Evolutionary conservation across 1,140 invertebrate species (phyloP), one percentile per base, ranked within the genome.

Genomic region (Drosophila ercepeae): DNA sequence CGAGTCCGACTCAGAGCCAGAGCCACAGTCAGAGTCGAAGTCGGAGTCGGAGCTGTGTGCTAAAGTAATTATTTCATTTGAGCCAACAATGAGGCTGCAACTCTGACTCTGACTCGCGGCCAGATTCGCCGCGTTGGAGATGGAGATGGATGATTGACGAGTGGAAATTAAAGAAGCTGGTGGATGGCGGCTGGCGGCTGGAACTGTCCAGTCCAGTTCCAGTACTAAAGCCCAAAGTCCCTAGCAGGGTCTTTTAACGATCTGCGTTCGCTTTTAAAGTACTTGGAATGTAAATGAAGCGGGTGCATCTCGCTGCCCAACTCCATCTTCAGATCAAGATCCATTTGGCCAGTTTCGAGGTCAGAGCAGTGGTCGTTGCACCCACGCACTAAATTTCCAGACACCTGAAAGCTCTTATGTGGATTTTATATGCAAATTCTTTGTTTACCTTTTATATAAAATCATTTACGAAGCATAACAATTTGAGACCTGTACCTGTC

Each of bases 51-150:
- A 46, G 72, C 76, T 74, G 82, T 88, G 64, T 88, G 81, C 82
- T 82, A 75, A 82, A 88, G 82, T 88, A 88, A 88, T 88, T 88
- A 88, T 88, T 88, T 88, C 82, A 88, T 88, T 88, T 88, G 78
- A 88, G 82, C 78, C 83, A 88, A 88, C 82, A 88, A 88, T 88
- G 82, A 88, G 82, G 78, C 74, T 88, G 78, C 82, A 89, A 82
- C 77, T 89, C 83, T 81, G 67, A 36, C 51, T 57, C 29, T 32
- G 69, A 69, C 73, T 14, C 13, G 6, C 44, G 61, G 61, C 57
- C 61, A 64, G 36, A 34, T 42, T 50, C 46, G 63, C 42, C 41
- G 16, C 14, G 23, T 11, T 32, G 13, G 54, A 46, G 60, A 58
- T 63, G 64, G 67, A 79, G 77, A 78, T 86, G 79, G 81, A 89